These are phyloP conservation scores for Asteroscopus sphinx DNA, from an alignment of 2,888 invertebrate species.

Conservation along the genomic window DNA sequence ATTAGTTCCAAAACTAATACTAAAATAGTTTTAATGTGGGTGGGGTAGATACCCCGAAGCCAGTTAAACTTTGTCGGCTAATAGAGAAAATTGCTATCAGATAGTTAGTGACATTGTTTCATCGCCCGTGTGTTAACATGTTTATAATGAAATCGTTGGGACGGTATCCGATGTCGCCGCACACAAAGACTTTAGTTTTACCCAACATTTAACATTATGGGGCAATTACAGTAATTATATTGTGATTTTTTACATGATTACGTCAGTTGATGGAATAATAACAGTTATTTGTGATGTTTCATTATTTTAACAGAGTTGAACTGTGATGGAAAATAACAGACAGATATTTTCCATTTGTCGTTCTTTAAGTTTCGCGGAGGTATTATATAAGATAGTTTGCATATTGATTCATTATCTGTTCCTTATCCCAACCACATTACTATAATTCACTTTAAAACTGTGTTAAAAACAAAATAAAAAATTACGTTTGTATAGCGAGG, in stretches of 20 bases:
- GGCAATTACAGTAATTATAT: slow-evolving; percentile 21
- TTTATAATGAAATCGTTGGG: slow-evolving; percentile 59
- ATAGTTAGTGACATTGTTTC: slow-evolving; percentile 44
- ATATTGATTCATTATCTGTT: too few relatives aligned
- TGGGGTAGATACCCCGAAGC: slow-evolving; percentile 5
- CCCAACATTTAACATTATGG: slow-evolving; percentile 17
- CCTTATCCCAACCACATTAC: too few relatives aligned
- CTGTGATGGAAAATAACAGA: too few relatives aligned
- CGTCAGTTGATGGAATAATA: slow-evolving; percentile 17
- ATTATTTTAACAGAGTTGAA: background rate
- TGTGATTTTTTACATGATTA: slow-evolving; percentile 15
- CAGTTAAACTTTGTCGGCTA: slow-evolving; percentile 23
- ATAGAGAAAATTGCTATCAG: slow-evolving; percentile 43
- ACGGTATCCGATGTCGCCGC: slow-evolving; percentile 10
- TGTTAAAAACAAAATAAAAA: too few relatives aligned
- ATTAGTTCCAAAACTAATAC: slow-evolving; percentile 6
- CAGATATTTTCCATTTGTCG: too few relatives aligned
- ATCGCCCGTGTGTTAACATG: slow-evolving; percentile 48
- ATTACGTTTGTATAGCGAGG: too few relatives aligned
- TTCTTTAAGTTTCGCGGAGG: too few relatives aligned
- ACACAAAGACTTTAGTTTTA: slow-evolving; percentile 29
- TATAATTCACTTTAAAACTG: too few relatives aligned
- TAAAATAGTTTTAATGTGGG: slow-evolving; percentile 20
- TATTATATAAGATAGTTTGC: too few relatives aligned
- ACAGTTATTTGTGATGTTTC: slow-evolving; percentile 5